Percentiles rank a stretch among this genome's conserved stretches.
Conservation (phyloP, 2,888 invertebrate species). For the Chesias legatella region DNA sequence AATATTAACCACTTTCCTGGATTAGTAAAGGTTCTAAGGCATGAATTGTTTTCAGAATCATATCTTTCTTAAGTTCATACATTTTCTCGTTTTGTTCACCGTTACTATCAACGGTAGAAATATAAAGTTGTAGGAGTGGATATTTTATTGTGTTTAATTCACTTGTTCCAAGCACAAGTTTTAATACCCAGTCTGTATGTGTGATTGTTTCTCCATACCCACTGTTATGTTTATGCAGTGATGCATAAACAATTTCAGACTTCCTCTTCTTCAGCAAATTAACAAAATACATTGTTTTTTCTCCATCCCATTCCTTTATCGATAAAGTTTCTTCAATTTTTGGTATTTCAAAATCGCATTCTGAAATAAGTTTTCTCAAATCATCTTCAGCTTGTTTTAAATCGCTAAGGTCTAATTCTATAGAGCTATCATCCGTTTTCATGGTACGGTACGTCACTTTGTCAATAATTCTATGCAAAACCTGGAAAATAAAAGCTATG, state of each 20-base stretch:
- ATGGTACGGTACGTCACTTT: constrained; percentile 33
- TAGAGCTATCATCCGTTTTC: background rate
- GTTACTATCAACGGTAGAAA: constrained; percentile 40
- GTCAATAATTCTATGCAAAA: constrained; percentile 35
- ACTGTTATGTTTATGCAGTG: constrained; percentile 45
- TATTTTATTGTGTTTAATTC: constrained; percentile 52
- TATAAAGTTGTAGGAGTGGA: constrained; percentile 49
- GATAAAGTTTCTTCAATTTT: constrained; percentile 31
- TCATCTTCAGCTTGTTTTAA: constrained; percentile 38
- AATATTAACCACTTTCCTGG: too few species aligned
- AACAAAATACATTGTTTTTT: constrained; percentile 35
- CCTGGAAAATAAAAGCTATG: constrained; percentile 35
- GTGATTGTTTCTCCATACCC: constrained; percentile 43
- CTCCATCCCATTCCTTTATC: constrained; percentile 35
- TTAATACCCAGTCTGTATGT: constrained; percentile 55
- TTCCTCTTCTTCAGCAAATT: constrained; percentile 38
- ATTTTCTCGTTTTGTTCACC: constrained; percentile 33
- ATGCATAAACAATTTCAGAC: constrained; percentile 39
- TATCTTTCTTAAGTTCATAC: constrained; percentile 55
- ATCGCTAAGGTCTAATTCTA: background rate
- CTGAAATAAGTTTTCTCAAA: constrained; percentile 37
- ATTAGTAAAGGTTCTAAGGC: constrained; percentile 41
- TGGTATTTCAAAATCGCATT: constrained; percentile 38
- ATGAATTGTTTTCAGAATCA: constrained; percentile 48
- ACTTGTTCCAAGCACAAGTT: constrained; percentile 56